phyloP scores from a whole-genome alignment of 2,113 vertebrate genomes.

The Montifringilla adamsi region DNA sequence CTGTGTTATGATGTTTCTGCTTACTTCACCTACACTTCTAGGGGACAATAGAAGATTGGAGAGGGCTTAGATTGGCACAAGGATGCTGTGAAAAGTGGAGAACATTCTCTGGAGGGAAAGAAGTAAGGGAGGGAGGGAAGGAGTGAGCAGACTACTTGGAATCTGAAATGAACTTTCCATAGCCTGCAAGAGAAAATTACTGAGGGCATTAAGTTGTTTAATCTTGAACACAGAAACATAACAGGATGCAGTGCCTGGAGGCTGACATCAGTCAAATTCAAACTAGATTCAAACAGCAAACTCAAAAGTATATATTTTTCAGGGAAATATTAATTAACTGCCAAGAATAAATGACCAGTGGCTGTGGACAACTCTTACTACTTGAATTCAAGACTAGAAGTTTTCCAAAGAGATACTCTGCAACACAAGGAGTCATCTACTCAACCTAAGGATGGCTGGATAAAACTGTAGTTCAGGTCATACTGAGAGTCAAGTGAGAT shows the following conservation, averaged over 20 bases:
- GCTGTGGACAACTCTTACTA: background rate
- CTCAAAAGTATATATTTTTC: background rate
- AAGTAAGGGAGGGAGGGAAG: background rate
- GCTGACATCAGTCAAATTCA: background rate
- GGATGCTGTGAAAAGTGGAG: background rate
- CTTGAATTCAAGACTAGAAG: background rate
- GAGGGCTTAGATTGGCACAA: background rate
- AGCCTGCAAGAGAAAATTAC: background rate
- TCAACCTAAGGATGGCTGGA: background rate
- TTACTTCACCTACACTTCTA: background rate
- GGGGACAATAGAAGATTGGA: background rate
- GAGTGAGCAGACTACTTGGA: background rate
- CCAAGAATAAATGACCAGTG: background rate
- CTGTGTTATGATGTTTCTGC: background rate
- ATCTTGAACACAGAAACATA: background rate
- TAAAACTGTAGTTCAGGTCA: background rate
- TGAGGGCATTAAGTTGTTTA: background rate
- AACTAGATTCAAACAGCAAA: background rate
- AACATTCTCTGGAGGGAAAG: background rate
- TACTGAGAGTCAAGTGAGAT: rapidly evolving
- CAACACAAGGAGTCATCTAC: background rate
- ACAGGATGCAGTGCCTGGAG: background rate
- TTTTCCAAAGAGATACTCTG: background rate
- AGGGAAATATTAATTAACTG: background rate
- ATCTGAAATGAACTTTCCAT: background rate